Conservation (phyloP, 2,888 invertebrate species). For the Rhorus exstirpatorius region DNA sequence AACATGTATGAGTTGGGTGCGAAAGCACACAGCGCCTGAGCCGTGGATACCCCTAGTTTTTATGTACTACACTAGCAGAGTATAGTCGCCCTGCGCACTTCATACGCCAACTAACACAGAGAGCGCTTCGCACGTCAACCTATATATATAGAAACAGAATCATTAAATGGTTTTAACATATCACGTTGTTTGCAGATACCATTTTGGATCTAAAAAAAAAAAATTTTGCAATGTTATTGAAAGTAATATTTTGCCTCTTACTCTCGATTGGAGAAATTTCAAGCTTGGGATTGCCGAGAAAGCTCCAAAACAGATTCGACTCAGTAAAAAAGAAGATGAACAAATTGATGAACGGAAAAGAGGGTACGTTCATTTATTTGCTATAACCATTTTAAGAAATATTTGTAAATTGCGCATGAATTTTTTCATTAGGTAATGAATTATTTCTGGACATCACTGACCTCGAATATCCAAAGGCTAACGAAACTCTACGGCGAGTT, state of each 20-base stretch:
- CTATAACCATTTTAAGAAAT: conserved; percentile 27
- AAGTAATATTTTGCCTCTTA: conserved; percentile 17
- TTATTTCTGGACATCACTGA: conserved; percentile 77
- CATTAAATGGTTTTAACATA: not conserved
- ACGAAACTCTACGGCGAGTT: conserved; percentile 83
- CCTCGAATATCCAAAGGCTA: conserved; percentile 86
- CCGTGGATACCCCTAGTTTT: no score
- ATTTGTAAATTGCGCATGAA: conserved; percentile 44
- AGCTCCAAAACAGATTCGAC: conserved; percentile 60
- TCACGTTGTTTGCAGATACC: not conserved
- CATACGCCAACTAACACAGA: no score
- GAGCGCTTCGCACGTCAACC: no score
- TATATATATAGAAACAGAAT: not conserved
- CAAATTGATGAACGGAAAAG: conserved; percentile 53
- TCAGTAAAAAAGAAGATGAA: conserved; percentile 63
- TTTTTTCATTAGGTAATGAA: conserved; percentile 63
- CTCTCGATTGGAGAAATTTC: conserved; percentile 1
- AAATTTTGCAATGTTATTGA: conserved; percentile 40
- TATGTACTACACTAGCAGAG: no score
- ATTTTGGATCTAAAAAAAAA: not conserved
- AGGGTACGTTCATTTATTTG: conserved; percentile 11
- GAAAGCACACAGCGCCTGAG: no score
- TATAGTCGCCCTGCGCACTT: no score
- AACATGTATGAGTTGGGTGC: no score
- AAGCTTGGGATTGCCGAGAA: conserved; percentile 50